A percentile compares a stretch with the other conserved stretches of the same genome.
These are phyloP conservation scores for Drosophila melanica DNA, from an alignment of 1,140 invertebrate species.

Conservation along the genomic window DNA sequence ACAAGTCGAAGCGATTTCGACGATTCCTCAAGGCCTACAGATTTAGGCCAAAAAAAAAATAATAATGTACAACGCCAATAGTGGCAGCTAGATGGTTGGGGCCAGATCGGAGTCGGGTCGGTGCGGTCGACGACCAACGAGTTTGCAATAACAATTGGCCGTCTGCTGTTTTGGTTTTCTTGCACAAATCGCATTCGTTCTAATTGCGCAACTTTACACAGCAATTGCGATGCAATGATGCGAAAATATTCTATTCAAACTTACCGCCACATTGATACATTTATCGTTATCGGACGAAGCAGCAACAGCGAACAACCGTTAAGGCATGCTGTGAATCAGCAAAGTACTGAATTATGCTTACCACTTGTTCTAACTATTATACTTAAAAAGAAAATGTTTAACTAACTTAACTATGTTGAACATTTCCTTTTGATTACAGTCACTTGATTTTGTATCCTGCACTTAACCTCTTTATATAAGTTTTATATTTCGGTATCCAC, in stretches of 20 bases:
- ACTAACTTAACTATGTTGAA: too few species aligned
- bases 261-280: constrained; percentile 24
- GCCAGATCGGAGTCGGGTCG: constrained; percentile 30
- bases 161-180: constrained; percentile 34
- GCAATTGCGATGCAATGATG: constrained; percentile 29
- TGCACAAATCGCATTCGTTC: constrained; percentile 53
- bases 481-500: neutral
- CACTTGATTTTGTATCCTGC: neutral
- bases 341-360: neutral
- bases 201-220: constrained; percentile 45
- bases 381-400: too few species aligned
- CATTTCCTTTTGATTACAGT: too few species aligned
- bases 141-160: constrained; percentile 45
- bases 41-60: constrained; percentile 71
- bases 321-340: neutral
- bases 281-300: constrained; percentile 28
- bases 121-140: constrained; percentile 27
- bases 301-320: neutral
- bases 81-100: constrained; percentile 39
- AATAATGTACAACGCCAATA: constrained; percentile 71
- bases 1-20: constrained; percentile 80
- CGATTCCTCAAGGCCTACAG: constrained; percentile 80
- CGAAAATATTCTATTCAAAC: constrained; percentile 34
- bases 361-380: neutral
- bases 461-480: constrained; percentile 23